Percentiles rank a stretch among this genome's conserved stretches.
Evolutionary conservation across 2,888 invertebrate species (phyloP).

Genomic region (Meliscaeva auricollis): DNA sequence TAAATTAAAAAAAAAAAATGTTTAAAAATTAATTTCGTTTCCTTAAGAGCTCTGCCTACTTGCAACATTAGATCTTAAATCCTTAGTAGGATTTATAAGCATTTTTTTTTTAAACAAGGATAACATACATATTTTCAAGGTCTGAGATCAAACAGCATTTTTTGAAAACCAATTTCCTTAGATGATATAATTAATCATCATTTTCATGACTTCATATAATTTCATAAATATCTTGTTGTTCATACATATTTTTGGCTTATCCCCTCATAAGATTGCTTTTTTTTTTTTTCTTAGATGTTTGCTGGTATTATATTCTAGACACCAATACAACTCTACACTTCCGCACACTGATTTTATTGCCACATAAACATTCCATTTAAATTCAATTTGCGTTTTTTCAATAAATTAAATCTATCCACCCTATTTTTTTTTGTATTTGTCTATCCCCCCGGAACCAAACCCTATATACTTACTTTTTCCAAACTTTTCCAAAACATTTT

Average conservation of each 20-base stretch:
- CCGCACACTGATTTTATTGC: slow-evolving; percentile 34
- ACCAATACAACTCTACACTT: neutral
- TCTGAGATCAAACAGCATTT: too few relatives aligned
- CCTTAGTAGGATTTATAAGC: too few relatives aligned
- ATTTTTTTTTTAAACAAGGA: too few relatives aligned
- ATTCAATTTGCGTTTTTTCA: slow-evolving; percentile 64
- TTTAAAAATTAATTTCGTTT: too few relatives aligned
- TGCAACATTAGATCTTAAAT: too few relatives aligned
- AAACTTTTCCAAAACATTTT: slow-evolving; percentile 53
- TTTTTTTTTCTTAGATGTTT: neutral
- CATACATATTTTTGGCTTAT: neutral
- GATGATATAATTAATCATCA: neutral
- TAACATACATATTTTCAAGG: too few relatives aligned
- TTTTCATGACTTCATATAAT: slow-evolving; percentile 1
- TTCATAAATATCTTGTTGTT: neutral
- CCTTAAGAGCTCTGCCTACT: too few relatives aligned
- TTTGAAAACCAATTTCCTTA: too few relatives aligned
- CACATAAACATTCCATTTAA: slow-evolving; percentile 60
- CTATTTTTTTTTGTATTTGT: neutral
- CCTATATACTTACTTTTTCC: neutral
- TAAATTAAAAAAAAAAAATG: too few relatives aligned
- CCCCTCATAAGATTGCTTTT: neutral
- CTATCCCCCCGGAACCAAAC: neutral
- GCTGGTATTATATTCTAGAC: neutral
- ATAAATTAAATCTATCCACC: slow-evolving; percentile 53